These are phyloP conservation scores for Anolis sagrei DNA, from an alignment of 2,113 vertebrate genomes.

Conservation along the genomic window DNA sequence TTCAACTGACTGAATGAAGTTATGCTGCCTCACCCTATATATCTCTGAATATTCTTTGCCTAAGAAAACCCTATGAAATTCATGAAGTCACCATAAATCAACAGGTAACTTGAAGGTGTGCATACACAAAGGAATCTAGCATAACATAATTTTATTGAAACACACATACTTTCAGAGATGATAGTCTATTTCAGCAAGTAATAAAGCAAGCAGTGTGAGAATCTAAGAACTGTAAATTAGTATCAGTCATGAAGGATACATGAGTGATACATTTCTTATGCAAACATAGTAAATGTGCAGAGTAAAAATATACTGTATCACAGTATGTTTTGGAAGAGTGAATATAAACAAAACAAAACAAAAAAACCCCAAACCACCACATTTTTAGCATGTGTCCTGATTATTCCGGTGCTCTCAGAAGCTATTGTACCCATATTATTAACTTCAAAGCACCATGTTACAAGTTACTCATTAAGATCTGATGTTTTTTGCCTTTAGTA, in stretches of 20 bases:
- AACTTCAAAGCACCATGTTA: not conserved
- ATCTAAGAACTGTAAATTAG: not conserved
- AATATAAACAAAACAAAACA: not conserved
- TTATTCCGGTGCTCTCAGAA: not conserved
- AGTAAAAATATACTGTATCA: not conserved
- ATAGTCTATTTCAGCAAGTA: too few relatives aligned
- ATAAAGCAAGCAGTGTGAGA: not conserved
- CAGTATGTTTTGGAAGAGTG: not conserved
- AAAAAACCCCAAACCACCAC: too few relatives aligned
- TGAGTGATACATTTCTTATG: not conserved
- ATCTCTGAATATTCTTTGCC: too few relatives aligned
- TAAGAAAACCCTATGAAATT: too few relatives aligned
- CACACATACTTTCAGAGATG: too few relatives aligned
- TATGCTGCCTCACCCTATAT: too few relatives aligned
- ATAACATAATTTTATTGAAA: too few relatives aligned
- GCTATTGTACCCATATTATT: not conserved
- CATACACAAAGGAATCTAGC: too few relatives aligned
- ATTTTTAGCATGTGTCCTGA: not conserved
- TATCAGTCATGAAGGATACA: not conserved
- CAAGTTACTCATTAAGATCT: not conserved
- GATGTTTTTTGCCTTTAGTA: not conserved
- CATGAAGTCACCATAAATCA: too few relatives aligned
- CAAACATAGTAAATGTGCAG: not conserved
- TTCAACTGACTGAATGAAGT: too few relatives aligned
- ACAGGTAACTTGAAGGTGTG: too few relatives aligned